Evolutionary conservation across 1,140 invertebrate genomes (phyloP), one percentile per base, ranked within the genome.

Genomic region (Xylocopa sonorina): DNA sequence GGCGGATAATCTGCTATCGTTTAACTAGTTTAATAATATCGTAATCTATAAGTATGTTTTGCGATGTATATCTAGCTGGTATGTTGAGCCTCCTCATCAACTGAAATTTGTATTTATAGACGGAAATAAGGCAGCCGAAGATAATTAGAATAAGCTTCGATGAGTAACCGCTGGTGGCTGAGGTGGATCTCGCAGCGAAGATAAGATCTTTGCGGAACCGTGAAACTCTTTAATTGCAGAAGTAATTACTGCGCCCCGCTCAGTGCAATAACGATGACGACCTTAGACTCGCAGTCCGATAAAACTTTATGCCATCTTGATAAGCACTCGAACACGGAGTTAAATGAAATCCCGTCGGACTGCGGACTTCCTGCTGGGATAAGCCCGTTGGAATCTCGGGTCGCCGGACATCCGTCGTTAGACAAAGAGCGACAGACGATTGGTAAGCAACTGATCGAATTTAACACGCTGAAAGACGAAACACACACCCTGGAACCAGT

Each of bases 381-480:
- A 41, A 81, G 76, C 14, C 87, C 85, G 53, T 81, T 95, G 48
- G 93, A 93, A 63, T 94, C 94, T 78, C 96, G 97, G 92, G 96
- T 97, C 3, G 96, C 95, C 29, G 96, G 96, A 1, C 96, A 97
- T 89, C 32, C 57, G 57, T 92, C 91, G 71, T 95, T 94, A 76
- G 92, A 93, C 41, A 88, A 92, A 18, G 92, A 93, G 41, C 93
- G 93, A 67, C 90, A 92, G 78, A 93, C 92, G 66, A 90, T 94
- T 63, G 95, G 96, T 95, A 91, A 91, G 89, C 53, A 53, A 14
- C 16, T 34, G 34, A 78, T 62, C 43, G 50, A 78, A 41, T 62
- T 46, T 63, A 60, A 53, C n/a, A 32, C 18, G 32, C 14, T n/a
- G 29, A 32, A 63, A 24, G 50, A 50, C 14, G 46, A 75, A 21